Conservation (phyloP, 2,113 vertebrate species). For the Sorex araneus region DNA sequence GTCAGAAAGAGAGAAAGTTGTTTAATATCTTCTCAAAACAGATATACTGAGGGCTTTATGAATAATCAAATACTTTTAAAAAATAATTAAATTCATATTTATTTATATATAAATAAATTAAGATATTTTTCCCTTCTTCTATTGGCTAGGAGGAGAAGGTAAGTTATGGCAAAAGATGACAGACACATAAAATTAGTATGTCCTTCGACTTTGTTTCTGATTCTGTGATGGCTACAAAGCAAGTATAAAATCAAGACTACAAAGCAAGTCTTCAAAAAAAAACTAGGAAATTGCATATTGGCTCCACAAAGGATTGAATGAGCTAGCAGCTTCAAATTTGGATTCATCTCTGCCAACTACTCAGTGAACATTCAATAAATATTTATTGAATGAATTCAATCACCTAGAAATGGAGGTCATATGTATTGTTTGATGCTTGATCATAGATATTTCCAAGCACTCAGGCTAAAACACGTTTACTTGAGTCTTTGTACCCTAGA, state of each 20-base stretch:
- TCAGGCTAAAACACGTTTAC: constrained; percentile 60
- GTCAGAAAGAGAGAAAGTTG: neutral
- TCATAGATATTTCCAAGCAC: constrained; percentile 50
- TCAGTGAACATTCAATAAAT: constrained; percentile 55
- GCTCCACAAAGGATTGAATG: neutral
- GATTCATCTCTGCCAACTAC: neutral
- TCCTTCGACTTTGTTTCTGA: neutral
- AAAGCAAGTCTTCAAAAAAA: neutral
- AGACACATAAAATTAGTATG: neutral
- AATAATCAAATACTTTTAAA: constrained; percentile 18
- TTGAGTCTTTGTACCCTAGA: neutral
- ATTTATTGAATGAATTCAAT: constrained; percentile 61
- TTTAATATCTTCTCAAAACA: constrained; percentile 63
- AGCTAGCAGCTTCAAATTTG: neutral
- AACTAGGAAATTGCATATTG: neutral
- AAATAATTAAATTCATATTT: neutral
- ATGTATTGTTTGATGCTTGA: constrained; percentile 44
- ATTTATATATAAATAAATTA: constrained; percentile 6
- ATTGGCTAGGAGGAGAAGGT: neutral
- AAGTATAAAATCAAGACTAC: neutral
- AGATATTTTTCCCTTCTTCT: neutral
- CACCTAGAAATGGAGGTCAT: constrained; percentile 63
- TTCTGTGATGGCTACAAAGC: neutral
- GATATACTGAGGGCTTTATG: constrained; percentile 20
- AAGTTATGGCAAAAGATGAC: neutral